These are phyloP conservation scores for Metellina segmentata DNA, from an alignment of 2,888 invertebrate genomes.

Conservation along the genomic window DNA sequence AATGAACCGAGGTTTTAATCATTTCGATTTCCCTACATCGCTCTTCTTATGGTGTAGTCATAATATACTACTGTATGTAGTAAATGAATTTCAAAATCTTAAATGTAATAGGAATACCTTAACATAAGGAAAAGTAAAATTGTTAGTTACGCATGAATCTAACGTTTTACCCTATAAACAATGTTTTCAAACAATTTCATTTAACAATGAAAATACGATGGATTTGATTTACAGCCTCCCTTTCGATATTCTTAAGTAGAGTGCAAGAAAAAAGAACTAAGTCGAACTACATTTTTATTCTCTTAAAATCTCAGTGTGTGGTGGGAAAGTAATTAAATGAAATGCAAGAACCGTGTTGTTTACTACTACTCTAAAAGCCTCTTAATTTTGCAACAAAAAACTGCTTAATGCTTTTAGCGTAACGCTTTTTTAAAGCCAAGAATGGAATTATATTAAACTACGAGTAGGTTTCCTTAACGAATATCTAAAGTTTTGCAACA, in stretches of 20 bases:
- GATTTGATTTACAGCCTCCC: neutral
- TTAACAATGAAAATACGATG: neutral
- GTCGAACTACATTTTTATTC: constrained; percentile 8
- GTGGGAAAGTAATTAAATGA: constrained; percentile 47
- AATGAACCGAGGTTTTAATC: too few species aligned
- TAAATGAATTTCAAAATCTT: too few species aligned
- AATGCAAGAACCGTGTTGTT: constrained; percentile 54
- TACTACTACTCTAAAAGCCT: constrained; percentile 31
- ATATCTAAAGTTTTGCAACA: neutral
- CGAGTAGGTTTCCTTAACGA: neutral
- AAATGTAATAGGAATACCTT: too few species aligned
- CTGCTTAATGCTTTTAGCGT: neutral
- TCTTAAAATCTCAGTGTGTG: constrained; percentile 7
- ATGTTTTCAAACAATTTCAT: too few species aligned
- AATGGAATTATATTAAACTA: neutral
- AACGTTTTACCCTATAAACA: neutral
- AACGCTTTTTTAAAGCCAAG: neutral
- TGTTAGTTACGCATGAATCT: too few species aligned
- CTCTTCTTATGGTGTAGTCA: too few species aligned
- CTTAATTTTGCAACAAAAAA: constrained; percentile 9
- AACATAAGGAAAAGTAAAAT: too few species aligned
- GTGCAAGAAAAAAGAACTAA: constrained; percentile 6
- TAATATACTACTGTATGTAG: too few species aligned
- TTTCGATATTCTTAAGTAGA: neutral
- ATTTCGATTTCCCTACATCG: too few species aligned